Percentiles rank a stretch among this genome's conserved stretches.
These are phyloP conservation scores for Halictus rubicundus DNA, from an alignment of 1,140 invertebrate species.

Conservation along the genomic window DNA sequence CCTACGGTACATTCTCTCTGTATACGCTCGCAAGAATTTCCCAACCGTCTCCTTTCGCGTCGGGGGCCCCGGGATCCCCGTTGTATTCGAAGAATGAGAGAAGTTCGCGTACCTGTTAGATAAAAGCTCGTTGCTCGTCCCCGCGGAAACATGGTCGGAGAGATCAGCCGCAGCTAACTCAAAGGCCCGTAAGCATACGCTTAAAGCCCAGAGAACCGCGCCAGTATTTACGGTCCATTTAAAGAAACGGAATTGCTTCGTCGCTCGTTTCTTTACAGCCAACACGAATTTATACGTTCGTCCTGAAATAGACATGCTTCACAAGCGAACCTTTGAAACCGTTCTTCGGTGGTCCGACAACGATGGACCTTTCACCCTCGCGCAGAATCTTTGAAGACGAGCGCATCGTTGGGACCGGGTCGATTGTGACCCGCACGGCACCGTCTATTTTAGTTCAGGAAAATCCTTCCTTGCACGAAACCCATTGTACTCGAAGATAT, in stretches of 20 bases:
- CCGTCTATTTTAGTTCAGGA: too few species aligned
- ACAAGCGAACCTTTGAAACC: background rate
- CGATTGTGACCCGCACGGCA: too few species aligned
- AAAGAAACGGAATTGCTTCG: slow-evolving; percentile 11
- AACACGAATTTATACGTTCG: background rate
- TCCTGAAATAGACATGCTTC: background rate
- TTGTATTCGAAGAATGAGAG: slow-evolving; percentile 16
- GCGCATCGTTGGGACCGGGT: too few species aligned
- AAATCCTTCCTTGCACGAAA: too few species aligned
- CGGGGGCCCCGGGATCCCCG: background rate
- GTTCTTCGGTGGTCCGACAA: background rate
- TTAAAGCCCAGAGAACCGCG: background rate
- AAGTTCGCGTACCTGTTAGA: slow-evolving; percentile 11
- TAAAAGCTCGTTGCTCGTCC: slow-evolving; percentile 1
- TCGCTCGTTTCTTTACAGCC: background rate
- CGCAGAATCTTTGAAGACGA: too few species aligned
- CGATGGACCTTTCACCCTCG: too few species aligned
- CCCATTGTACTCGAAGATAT: too few species aligned
- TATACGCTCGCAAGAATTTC: slow-evolving; percentile 44
- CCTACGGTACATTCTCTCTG: slow-evolving; percentile 18
- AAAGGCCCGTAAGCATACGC: background rate
- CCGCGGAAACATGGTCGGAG: background rate
- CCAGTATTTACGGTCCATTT: background rate
- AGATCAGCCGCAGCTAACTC: background rate
- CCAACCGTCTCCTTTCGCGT: slow-evolving; percentile 26